phyloP scores from a whole-genome alignment of 2,888 invertebrate genomes.

The Microchrysa polita region DNA sequence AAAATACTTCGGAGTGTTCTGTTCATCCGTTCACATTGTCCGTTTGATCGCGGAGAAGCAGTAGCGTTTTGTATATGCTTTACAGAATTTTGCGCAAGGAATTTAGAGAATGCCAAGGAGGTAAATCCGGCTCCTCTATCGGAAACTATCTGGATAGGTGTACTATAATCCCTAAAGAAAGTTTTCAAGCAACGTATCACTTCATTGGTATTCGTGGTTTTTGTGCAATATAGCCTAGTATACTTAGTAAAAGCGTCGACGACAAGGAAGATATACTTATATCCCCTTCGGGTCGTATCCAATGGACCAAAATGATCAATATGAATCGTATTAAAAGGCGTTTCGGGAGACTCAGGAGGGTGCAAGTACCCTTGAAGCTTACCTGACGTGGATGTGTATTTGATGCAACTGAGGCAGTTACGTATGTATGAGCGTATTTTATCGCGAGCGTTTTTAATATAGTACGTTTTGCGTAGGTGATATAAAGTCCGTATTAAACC shows the following conservation, averaged over 20 bases:
- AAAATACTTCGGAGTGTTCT: neutral
- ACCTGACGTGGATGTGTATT: neutral
- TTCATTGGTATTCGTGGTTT: slow-evolving; percentile 1
- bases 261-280: too few relatives aligned
- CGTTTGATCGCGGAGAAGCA: neutral
- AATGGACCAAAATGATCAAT: too few relatives aligned
- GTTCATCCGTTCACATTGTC: too few relatives aligned
- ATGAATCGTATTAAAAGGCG: too few relatives aligned
- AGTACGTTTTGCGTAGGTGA: slow-evolving; percentile 51
- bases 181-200: neutral
- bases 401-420: neutral
- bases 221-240: slow-evolving; percentile 3
- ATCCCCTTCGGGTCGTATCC: too few relatives aligned
- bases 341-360: neutral
- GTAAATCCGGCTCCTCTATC: slow-evolving; percentile 48
- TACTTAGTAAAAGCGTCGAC: neutral
- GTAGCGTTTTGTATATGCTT: neutral
- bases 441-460: slow-evolving; percentile 50
- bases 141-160: slow-evolving; percentile 48
- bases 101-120: slow-evolving; percentile 47
- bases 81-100: neutral
- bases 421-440: neutral
- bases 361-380: neutral
- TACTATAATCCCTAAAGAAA: slow-evolving; percentile 51
- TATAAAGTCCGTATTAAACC: slow-evolving; percentile 53